Evolutionary conservation across 2,797 vertebrate genomes (phyloP).

Genomic region (Pachyuromys duprasi): DNA sequence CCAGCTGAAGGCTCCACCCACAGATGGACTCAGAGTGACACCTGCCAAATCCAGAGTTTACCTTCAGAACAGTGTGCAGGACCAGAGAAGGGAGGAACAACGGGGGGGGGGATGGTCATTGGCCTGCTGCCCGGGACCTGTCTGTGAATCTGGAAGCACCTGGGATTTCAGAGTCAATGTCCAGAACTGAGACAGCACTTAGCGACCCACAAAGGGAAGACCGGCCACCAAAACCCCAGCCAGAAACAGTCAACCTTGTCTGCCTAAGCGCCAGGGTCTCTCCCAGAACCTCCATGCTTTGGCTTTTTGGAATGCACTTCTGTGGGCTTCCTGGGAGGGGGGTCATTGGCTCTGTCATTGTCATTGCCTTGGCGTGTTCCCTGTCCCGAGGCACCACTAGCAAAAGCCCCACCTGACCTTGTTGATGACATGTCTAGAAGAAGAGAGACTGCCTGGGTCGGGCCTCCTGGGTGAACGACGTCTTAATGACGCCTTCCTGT

Average conservation of each 20-base stretch:
- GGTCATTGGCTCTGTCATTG: background rate
- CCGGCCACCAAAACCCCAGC: background rate
- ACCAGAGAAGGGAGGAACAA: background rate
- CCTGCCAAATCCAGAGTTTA: background rate
- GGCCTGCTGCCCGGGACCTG: background rate
- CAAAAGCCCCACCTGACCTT: background rate
- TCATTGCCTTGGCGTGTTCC: background rate
- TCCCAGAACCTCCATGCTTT: background rate
- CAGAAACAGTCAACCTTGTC: background rate
- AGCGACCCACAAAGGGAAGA: background rate
- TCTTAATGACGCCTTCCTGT: background rate
- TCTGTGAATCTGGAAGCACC: background rate
- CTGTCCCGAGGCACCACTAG: background rate
- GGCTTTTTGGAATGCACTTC: background rate
- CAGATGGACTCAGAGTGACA: slow-evolving; percentile 16
- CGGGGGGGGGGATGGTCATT: background rate
- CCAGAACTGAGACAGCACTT: background rate
- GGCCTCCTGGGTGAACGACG: background rate
- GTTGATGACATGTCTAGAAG: background rate
- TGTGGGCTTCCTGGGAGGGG: background rate
- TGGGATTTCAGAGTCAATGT: background rate
- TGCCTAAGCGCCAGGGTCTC: background rate
- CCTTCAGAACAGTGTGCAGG: background rate
- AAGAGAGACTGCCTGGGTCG: background rate
- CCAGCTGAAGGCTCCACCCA: background rate